Percentiles rank a stretch among this genome's conserved stretches.
phyloP scores from a whole-genome alignment of 2,888 invertebrate genomes.

The Alsophila aescularia region DNA sequence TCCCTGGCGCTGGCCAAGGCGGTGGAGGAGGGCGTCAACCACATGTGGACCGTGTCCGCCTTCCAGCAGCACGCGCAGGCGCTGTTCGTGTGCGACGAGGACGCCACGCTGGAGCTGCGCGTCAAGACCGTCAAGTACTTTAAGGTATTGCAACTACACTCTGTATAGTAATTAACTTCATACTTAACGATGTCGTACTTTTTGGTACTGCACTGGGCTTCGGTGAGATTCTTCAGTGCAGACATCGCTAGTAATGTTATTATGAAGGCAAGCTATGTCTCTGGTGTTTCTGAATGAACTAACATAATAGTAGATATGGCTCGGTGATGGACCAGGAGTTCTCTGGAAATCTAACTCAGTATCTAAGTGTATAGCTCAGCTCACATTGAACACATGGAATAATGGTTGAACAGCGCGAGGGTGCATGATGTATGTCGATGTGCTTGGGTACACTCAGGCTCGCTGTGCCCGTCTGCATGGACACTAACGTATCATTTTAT shows the following conservation, averaged over 20 bases:
- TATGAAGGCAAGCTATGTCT: not conserved
- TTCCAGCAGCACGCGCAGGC: constrained; percentile 98
- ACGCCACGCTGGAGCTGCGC: constrained; percentile 97
- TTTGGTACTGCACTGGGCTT: no score
- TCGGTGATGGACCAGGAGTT: no score
- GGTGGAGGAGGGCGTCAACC: constrained; percentile 99
- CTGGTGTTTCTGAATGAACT: no score
- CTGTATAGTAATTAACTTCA: no score
- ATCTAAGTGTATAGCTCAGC: no score
- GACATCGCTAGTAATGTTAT: no score
- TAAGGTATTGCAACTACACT: constrained; percentile 85
- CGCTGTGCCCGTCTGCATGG: not conserved
- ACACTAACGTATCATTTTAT: not conserved
- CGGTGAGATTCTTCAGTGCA: no score
- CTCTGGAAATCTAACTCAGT: no score
- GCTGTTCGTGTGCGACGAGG: constrained; percentile 98
- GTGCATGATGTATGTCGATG: constrained; percentile 30
- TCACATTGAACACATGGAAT: no score
- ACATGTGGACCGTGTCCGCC: constrained; percentile 99
- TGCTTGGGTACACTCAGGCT: constrained; percentile 49
- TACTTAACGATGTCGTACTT: no score
- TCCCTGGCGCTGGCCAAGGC: constrained; percentile 98
- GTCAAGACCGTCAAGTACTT: constrained; percentile 99
- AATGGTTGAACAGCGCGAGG: not conserved
- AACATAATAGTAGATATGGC: no score